phyloP scores from a whole-genome alignment of 2,888 invertebrate genomes.

The Nemotelus nigrinus region DNA sequence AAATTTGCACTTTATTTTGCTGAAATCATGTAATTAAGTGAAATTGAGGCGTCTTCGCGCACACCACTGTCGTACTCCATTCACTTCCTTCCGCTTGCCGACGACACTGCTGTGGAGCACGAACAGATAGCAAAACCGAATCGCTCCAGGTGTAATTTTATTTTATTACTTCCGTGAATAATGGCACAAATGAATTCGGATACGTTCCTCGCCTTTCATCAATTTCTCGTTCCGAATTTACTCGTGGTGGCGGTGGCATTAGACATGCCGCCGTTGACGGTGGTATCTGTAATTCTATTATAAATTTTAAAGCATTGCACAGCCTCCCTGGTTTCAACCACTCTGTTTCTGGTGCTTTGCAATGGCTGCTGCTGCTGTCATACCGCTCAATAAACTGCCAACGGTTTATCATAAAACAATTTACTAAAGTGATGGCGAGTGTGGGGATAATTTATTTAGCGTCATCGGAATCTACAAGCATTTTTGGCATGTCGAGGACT shows the following conservation, averaged over 20 bases:
- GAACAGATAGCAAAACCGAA: constrained; percentile 3
- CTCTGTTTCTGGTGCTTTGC: not conserved
- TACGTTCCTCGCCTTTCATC: constrained; percentile 13
- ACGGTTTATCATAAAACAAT: constrained; percentile 36
- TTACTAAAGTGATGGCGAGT: constrained; percentile 13
- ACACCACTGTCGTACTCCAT: not conserved
- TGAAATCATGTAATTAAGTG: constrained; percentile 14
- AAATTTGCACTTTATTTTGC: not conserved
- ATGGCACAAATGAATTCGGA: constrained; percentile 40
- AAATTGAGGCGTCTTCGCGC: not conserved
- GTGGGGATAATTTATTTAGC: constrained; percentile 36
- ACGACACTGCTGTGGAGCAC: not conserved
- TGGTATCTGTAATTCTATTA: constrained; percentile 35
- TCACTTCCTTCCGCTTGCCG: not conserved
- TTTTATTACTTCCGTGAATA: constrained; percentile 37
- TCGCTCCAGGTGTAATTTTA: constrained; percentile 41
- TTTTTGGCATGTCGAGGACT: constrained; percentile 10
- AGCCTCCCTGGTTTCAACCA: not conserved
- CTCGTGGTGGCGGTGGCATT: not conserved
- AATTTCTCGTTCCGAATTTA: constrained; percentile 17
- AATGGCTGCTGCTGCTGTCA: not conserved
- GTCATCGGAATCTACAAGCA: constrained; percentile 16
- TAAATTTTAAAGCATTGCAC: constrained; percentile 21
- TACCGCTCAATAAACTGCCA: constrained; percentile 1
- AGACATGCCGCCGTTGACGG: constrained; percentile 8